These are phyloP conservation scores for Diadumene lineata DNA, from an alignment of 92 coral and sea anemone genomes.

Conservation along the genomic window DNA sequence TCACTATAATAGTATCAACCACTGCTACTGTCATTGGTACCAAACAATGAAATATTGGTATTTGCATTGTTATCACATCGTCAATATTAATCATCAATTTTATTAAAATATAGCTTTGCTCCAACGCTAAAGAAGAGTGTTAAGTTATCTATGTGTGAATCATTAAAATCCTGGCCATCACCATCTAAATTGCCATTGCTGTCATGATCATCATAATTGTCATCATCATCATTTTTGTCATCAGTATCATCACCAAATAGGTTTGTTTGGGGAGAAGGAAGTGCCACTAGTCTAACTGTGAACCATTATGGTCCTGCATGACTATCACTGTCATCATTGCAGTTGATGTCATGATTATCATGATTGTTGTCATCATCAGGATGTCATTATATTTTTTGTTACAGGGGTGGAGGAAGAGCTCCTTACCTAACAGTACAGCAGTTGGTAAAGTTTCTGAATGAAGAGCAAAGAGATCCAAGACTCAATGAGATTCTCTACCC, in stretches of 20 bases:
- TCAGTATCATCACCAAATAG: neutral
- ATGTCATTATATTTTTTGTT: neutral
- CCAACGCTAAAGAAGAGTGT: no score
- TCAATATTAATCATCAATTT: no score
- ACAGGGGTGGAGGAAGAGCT: conserved; percentile 97
- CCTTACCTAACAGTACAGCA: conserved; percentile 76
- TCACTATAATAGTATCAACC: no score
- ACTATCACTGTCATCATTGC: neutral
- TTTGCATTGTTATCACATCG: no score
- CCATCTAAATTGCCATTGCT: neutral
- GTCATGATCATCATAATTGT: neutral
- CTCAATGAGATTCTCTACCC: conserved; percentile 93
- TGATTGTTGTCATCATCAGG: neutral
- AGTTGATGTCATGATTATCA: neutral
- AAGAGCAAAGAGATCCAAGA: conserved; percentile 96
- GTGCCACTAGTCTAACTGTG: no score
- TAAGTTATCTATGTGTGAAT: neutral
- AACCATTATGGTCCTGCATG: no score
- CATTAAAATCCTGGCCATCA: neutral
- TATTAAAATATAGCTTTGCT: no score
- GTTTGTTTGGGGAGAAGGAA: no score
- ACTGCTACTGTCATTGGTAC: no score
- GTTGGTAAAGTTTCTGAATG: conserved; percentile 86
- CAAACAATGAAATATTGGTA: no score
- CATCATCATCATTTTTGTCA: neutral